phyloP scores from a whole-genome alignment of 2,888 invertebrate genomes.

The Xylota sylvarum region DNA sequence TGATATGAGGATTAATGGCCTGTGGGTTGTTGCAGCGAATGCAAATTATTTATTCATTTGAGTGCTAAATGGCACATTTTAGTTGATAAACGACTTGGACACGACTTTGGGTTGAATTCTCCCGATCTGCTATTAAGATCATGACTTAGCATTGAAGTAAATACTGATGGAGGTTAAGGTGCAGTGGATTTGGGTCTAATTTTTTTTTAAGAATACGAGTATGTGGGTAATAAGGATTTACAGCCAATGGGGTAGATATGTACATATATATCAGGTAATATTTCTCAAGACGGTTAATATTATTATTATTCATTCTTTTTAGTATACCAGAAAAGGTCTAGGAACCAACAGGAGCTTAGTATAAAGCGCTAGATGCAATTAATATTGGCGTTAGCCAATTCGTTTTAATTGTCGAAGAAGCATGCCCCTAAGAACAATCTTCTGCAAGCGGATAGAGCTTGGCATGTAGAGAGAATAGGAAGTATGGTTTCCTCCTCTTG shows the following conservation, averaged over 20 bases:
- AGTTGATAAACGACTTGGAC: constrained; percentile 64
- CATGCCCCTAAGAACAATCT: no score
- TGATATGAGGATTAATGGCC: constrained; percentile 73
- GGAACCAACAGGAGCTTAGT: no score
- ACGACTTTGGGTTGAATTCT: constrained; percentile 57
- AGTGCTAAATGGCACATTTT: constrained; percentile 53
- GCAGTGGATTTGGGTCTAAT: constrained; percentile 39
- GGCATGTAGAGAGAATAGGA: no score
- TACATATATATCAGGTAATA: no score
- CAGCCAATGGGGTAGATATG: background rate
- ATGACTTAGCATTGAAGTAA: constrained; percentile 62
- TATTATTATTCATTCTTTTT: no score
- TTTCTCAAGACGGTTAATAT: no score
- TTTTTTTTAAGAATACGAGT: background rate
- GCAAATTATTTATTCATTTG: constrained; percentile 58
- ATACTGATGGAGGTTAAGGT: constrained; percentile 63
- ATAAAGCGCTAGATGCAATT: no score
- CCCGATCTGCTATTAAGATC: constrained; percentile 66
- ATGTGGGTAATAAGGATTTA: background rate
- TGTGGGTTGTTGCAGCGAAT: constrained; percentile 48
- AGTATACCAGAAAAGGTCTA: no score
- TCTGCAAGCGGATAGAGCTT: no score
- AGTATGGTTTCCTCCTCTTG: no score
- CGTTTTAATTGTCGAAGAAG: no score
- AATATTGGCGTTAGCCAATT: no score